Percentiles rank a stretch among this genome's conserved stretches.
Conservation (phyloP, 2,797 vertebrate species). For the Characodon lateralis region DNA sequence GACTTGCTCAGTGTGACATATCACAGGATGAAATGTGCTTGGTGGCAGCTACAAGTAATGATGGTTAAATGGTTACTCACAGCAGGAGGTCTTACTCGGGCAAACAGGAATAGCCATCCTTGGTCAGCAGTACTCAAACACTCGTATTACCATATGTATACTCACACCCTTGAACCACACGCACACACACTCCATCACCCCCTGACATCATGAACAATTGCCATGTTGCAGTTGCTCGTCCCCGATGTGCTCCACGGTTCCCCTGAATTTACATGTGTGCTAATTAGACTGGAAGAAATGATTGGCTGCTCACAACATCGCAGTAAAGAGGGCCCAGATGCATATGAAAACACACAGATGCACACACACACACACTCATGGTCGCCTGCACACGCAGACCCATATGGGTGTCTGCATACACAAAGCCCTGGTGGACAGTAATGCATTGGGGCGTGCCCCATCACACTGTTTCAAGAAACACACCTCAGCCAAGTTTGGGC, state of each 20-base stretch:
- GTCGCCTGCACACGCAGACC: slow-evolving; percentile 79
- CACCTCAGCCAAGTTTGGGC: slow-evolving; percentile 70
- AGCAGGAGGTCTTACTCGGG: slow-evolving; percentile 12
- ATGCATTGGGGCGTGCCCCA: slow-evolving; percentile 69
- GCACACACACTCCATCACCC: slow-evolving; percentile 11
- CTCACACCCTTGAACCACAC: slow-evolving; percentile 17
- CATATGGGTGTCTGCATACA: slow-evolving; percentile 47
- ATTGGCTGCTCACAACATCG: slow-evolving; percentile 96
- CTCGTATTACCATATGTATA: slow-evolving; percentile 43
- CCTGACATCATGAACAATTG: slow-evolving; percentile 41
- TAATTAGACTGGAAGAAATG: slow-evolving; percentile 99
- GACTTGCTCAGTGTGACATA: neutral
- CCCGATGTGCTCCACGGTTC: slow-evolving; percentile 73
- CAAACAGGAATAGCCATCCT: slow-evolving; percentile 22
- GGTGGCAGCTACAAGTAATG: slow-evolving; percentile 67
- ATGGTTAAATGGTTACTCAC: slow-evolving; percentile 32
- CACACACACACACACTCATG: slow-evolving; percentile 14
- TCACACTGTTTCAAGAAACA: slow-evolving; percentile 71
- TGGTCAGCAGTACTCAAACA: slow-evolving; percentile 47
- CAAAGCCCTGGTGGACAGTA: slow-evolving; percentile 66
- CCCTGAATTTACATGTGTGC: slow-evolving; percentile 93
- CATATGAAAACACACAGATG: slow-evolving; percentile 23
- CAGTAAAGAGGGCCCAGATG: slow-evolving; percentile 95
- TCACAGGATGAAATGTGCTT: slow-evolving; percentile 77
- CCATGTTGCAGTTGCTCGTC: slow-evolving; percentile 62